phyloP scores from a whole-genome alignment of 1,140 invertebrate species.

The Cydia pomonella region DNA sequence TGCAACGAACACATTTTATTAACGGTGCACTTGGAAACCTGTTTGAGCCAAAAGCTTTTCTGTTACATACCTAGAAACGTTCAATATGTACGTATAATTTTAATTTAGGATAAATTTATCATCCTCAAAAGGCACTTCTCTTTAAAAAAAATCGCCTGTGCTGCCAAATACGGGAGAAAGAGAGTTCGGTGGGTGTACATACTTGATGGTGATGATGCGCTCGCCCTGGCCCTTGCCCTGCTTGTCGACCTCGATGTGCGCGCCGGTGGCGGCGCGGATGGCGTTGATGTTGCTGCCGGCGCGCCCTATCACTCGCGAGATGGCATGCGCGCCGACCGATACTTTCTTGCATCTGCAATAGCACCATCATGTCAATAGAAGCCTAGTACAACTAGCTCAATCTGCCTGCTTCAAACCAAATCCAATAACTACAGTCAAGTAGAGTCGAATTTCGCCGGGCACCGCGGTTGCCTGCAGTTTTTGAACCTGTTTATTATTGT shows the following conservation, averaged over 20 bases:
- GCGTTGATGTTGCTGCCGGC: constrained; percentile 98
- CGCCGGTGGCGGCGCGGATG: constrained; percentile 95
- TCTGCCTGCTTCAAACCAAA: not conserved
- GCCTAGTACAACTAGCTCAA: not conserved
- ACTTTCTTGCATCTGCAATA: constrained; percentile 81
- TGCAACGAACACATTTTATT: constrained; percentile 58
- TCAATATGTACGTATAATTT: not conserved
- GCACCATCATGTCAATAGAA: not conserved
- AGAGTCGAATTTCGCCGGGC: too few species aligned
- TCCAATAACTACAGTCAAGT: too few species aligned
- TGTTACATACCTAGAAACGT: not conserved
- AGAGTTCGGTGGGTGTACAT: constrained; percentile 54
- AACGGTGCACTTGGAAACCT: not conserved
- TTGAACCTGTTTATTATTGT: too few species aligned
- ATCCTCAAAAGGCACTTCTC: too few species aligned
- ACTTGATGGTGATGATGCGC: constrained; percentile 97
- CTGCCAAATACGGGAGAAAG: too few species aligned
- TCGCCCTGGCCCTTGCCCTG: constrained; percentile 96
- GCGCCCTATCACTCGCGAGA: constrained; percentile 96
- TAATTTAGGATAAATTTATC: too few species aligned
- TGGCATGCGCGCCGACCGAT: constrained; percentile 95
- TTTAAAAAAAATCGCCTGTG: too few species aligned
- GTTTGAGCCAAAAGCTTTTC: not conserved
- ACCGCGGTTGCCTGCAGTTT: too few species aligned
- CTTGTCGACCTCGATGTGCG: constrained; percentile 99